These are phyloP conservation scores for Ostrea edulis DNA, from an alignment of 1,140 invertebrate species.

Conservation along the genomic window DNA sequence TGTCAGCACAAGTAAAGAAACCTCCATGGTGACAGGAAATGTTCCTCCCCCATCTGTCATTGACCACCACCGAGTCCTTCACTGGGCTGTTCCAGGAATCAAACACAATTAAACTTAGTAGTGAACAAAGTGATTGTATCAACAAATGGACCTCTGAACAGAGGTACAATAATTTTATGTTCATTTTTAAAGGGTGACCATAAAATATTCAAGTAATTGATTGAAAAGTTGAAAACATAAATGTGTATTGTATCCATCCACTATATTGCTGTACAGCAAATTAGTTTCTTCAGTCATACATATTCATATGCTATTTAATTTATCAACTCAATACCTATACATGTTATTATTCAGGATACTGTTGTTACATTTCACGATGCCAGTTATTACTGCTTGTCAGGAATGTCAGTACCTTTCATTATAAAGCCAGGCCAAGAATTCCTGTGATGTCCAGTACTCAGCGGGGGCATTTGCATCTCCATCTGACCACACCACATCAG, in stretches of 20 bases:
- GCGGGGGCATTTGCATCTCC: conserved; percentile 81
- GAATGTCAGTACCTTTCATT: conserved; percentile 87
- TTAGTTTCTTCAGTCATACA: too few relatives aligned
- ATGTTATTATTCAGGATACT: neutral
- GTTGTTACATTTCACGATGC: neutral
- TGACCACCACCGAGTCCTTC: conserved; percentile 91
- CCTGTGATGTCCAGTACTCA: conserved; percentile 85
- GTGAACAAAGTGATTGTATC: neutral
- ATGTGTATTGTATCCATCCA: too few relatives aligned
- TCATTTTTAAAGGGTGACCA: too few relatives aligned
- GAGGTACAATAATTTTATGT: neutral
- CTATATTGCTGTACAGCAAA: too few relatives aligned
- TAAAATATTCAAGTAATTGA: too few relatives aligned
- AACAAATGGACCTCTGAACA: neutral
- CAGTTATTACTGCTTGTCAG: neutral
- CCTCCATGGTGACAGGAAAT: conserved; percentile 92
- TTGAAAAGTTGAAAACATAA: too few relatives aligned
- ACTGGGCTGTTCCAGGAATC: conserved; percentile 84
- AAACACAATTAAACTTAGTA: neutral
- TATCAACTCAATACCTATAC: too few relatives aligned
- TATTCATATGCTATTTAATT: too few relatives aligned
- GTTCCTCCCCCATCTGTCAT: conserved; percentile 91
- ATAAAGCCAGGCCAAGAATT: conserved; percentile 93
- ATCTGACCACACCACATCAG: conserved; percentile 95
- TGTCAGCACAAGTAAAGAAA: conserved; percentile 88